These are phyloP conservation scores for Callipepla californica DNA, from an alignment of 2,113 vertebrate genomes.

Conservation along the genomic window DNA sequence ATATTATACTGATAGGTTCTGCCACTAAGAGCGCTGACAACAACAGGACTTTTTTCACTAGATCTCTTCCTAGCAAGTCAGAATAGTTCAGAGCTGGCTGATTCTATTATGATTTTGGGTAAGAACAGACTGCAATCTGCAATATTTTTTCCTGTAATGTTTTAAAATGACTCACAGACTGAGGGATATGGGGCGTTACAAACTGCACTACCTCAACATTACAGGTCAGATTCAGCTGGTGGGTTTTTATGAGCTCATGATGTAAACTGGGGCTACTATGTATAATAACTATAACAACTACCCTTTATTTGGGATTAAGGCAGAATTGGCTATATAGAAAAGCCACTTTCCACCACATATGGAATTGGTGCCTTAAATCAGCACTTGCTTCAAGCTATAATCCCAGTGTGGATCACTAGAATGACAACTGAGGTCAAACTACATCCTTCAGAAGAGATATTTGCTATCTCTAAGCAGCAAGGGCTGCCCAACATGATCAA, in stretches of 20 bases:
- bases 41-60: not conserved
- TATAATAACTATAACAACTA: not conserved
- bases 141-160: not conserved
- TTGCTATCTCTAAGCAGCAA: not conserved
- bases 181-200: not conserved
- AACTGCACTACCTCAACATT: not conserved
- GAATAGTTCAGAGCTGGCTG: not conserved
- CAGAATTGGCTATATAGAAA: not conserved
- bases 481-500: not conserved
- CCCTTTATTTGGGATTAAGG: not conserved
- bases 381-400: not conserved
- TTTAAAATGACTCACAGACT: not conserved
- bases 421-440: not conserved
- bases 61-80: not conserved
- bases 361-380: not conserved
- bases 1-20: not conserved
- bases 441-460: not conserved
- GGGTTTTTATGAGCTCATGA: not conserved
- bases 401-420: not conserved
- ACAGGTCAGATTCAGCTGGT: not conserved
- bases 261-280: not conserved
- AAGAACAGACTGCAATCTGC: not conserved
- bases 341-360: not conserved
- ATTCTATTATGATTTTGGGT: not conserved
- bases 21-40: not conserved